These are phyloP conservation scores for Aspiorhynchus laticeps DNA, from an alignment of 2,113 vertebrate species.

Conservation along the genomic window DNA sequence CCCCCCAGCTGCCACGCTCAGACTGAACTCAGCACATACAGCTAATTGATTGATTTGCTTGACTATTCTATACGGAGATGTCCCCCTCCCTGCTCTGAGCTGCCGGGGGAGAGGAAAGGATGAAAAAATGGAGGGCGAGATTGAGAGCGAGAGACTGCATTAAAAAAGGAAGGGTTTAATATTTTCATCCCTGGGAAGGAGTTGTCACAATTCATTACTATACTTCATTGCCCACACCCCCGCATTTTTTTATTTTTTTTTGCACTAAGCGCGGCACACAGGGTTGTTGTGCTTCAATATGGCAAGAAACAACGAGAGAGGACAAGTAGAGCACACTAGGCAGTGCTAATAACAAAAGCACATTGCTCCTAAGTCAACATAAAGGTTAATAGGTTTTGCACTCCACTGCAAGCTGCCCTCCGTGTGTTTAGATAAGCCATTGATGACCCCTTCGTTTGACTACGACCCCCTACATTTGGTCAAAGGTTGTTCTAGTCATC, in stretches of 20 bases:
- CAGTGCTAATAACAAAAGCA: conserved; percentile 53
- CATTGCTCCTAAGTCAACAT: conserved; percentile 61
- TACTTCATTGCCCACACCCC: conserved; percentile 53
- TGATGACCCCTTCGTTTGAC: conserved; percentile 49
- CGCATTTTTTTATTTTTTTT: neutral
- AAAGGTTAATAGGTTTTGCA: conserved; percentile 54
- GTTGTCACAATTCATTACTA: conserved; percentile 70
- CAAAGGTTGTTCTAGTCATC: conserved; percentile 45
- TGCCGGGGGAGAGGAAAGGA: conserved; percentile 37
- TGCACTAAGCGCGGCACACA: conserved; percentile 36
- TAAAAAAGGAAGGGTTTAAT: conserved; percentile 69
- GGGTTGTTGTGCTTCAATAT: conserved; percentile 32
- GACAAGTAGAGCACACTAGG: conserved; percentile 43
- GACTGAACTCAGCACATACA: conserved; percentile 59
- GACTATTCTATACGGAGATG: conserved; percentile 57
- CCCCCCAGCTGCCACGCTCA: conserved; percentile 49
- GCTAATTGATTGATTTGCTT: conserved; percentile 70
- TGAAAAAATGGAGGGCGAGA: neutral
- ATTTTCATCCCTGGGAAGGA: conserved; percentile 67
- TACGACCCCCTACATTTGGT: conserved; percentile 5
- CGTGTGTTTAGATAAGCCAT: conserved; percentile 50
- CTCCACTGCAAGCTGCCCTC: conserved; percentile 61
- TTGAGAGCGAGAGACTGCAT: conserved; percentile 54
- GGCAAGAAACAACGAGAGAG: conserved; percentile 9
- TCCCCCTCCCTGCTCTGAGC: conserved; percentile 46